Evolutionary conservation across 2,797 vertebrate genomes (phyloP).

Genomic region (Allobates femoralis): DNA sequence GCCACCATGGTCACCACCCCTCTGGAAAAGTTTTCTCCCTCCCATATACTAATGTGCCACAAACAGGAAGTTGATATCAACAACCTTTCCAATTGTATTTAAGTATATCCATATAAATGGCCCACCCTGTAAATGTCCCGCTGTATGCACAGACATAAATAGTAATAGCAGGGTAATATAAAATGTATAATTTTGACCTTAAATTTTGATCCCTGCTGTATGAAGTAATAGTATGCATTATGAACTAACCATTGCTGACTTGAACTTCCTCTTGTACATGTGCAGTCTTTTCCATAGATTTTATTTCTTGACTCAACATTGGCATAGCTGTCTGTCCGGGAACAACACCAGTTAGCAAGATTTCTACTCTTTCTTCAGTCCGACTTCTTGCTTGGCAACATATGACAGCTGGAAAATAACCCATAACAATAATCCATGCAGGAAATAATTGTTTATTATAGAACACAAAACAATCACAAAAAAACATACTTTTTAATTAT

Average conservation of each 20-base stretch:
- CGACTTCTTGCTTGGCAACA: constrained; percentile 74
- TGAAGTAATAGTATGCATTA: neutral
- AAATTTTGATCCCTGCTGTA: neutral
- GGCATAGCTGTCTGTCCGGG: constrained; percentile 45
- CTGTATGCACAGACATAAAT: neutral
- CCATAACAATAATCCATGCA: neutral
- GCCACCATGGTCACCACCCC: too few relatives aligned
- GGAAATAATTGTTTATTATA: neutral
- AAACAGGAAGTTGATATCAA: too few relatives aligned
- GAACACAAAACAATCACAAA: neutral
- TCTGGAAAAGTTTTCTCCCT: too few relatives aligned
- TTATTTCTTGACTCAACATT: neutral
- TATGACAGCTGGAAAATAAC: constrained; percentile 69
- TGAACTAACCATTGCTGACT: constrained; percentile 65
- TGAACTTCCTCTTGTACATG: constrained; percentile 61
- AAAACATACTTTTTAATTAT: neutral
- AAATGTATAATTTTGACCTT: neutral
- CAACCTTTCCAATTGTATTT: neutral
- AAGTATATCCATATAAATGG: neutral
- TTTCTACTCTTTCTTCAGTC: constrained; percentile 74
- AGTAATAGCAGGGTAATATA: neutral
- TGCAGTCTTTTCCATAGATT: constrained; percentile 5
- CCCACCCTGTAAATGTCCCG: neutral
- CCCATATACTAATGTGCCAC: too few relatives aligned
- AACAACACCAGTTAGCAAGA: constrained; percentile 73